Base-by-base conservation (phyloP, 2,113 vertebrate genomes). In the Heterocephalus glaber region DNA sequence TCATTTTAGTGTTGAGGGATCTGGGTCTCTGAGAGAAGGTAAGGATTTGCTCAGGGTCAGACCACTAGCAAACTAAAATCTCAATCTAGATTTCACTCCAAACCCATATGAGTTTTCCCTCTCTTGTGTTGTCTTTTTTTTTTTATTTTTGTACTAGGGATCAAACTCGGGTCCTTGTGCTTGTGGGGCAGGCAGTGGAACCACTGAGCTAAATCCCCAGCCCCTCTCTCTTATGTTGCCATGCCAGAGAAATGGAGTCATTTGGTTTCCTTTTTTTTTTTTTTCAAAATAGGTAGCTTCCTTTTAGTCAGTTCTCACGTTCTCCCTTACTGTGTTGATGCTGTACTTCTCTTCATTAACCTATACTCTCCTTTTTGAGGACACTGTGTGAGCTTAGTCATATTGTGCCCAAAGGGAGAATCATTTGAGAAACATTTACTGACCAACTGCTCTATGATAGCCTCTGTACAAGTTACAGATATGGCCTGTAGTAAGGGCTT, bases 1-100 rank as follows among this genome's bases (percentile, higher is more conserved):
- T 22, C 28, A 74, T 95, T 81, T 95, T 74, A 72, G 54, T 74
- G 35, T 85, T 88, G n/a, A 89, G 11, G 47, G 70, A 93, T 94
- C 12, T 66, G 54, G 14, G 35, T 85, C 41, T 92, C 49, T 52
- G 49, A 92, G 41, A 72, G 49, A 93, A 90, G 49, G 17, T 89
- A 85, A 93, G 41, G 33, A 77, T 72, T 87, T 92, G 5, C 14
- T 70, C 17, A 38, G 44, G 41, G 11, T 86, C 47, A 56, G 44
- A 89, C 14, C 30, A 54, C 38, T 79, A 19, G 68, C 5, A 86
- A 74, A 30, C 24, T 91, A 24, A 83, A 52, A 89, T 93, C 81
- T 95, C 60, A 96, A 54, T 83, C 35, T 12, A 80, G 5, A 44
- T 84, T 91, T 95, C 47, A 92, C 35, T 87, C 7, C 17, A 92